Evolutionary conservation across 2,797 vertebrate genomes (phyloP), one percentile per base, ranked within the genome.

Genomic region (Tolypeutes matacus): DNA sequence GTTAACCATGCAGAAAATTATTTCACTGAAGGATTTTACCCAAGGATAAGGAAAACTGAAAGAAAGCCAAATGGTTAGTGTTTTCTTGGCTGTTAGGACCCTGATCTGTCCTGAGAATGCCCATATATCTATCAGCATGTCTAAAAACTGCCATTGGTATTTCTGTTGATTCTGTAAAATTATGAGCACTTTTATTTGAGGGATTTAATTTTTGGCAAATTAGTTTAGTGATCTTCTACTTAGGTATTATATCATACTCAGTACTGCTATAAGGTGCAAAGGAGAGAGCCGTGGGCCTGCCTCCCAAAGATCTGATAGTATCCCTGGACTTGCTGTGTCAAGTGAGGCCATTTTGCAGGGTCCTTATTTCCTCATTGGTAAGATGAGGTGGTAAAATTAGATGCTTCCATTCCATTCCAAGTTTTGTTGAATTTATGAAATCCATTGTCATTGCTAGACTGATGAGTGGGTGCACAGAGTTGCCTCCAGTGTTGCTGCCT

Each of bases 1-100:
- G 65, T 14, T 49, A 56, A 31, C 36, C 39, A 5, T 0, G 2
- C 6, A 62, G 75, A 84, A 23, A 36, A 3, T 9, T 5, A 60
- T 14, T 31, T 53, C 39, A 31, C 42, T 5, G 42, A 69, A 49
- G 7, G 31, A 2, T 39, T 49, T 70, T 15, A 31, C 18, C 18
- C 17, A 7, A 20, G n/a, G 42, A 21, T 3, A 29, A n/a, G 51
- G 75, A 39, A 58, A 21, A 25, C 15, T 3, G 78, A 34, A 56
- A 42, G 36, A 62, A 34, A 49, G 29, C 5, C 42, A 2, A 10
- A 3, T 0, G 27, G 12, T 31, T 2, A 0, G 29, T 0, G 1
- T 20, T 42, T 69, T 46, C 29, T 14, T 29, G 36, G 67, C 20
- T 67, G 31, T 31, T 25, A 0, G 1, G 56, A 49, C 21, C 51